These are phyloP conservation scores for Helarctos malayanus DNA, from an alignment of 2,797 vertebrate species.

Conservation along the genomic window DNA sequence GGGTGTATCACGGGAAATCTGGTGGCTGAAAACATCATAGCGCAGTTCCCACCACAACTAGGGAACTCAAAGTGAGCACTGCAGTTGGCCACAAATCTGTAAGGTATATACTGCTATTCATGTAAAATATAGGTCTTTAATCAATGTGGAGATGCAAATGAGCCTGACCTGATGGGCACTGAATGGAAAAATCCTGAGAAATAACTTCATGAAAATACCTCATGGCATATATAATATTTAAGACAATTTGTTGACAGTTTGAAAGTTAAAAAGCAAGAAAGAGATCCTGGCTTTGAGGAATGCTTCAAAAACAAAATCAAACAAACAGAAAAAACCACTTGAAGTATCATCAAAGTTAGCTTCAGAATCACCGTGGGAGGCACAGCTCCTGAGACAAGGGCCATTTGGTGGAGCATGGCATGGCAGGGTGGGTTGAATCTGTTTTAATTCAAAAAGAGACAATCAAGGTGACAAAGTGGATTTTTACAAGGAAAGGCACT, in stretches of 20 bases:
- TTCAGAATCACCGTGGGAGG: background rate
- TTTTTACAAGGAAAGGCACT: background rate
- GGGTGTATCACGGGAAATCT: background rate
- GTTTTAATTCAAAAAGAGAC: background rate
- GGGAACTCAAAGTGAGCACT: background rate
- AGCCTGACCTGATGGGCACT: background rate
- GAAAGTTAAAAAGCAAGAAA: slow-evolving; percentile 48
- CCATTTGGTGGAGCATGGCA: background rate
- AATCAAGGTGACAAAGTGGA: background rate
- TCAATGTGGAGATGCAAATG: background rate
- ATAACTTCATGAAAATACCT: background rate
- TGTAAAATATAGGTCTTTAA: slow-evolving; percentile 26
- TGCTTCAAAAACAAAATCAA: slow-evolving; percentile 56
- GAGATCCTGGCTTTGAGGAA: background rate
- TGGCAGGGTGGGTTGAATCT: background rate
- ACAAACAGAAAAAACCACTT: background rate
- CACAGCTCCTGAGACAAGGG: background rate
- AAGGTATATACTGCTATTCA: background rate
- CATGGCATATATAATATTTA: slow-evolving; percentile 12
- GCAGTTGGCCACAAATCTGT: background rate
- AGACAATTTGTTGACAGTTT: slow-evolving; percentile 25
- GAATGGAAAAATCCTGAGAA: slow-evolving; percentile 13
- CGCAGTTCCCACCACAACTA: background rate
- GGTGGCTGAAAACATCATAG: background rate
- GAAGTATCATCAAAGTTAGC: background rate